Evolutionary conservation across 2,113 vertebrate genomes (phyloP).

Genomic region (Bubalus kerabau): DNA sequence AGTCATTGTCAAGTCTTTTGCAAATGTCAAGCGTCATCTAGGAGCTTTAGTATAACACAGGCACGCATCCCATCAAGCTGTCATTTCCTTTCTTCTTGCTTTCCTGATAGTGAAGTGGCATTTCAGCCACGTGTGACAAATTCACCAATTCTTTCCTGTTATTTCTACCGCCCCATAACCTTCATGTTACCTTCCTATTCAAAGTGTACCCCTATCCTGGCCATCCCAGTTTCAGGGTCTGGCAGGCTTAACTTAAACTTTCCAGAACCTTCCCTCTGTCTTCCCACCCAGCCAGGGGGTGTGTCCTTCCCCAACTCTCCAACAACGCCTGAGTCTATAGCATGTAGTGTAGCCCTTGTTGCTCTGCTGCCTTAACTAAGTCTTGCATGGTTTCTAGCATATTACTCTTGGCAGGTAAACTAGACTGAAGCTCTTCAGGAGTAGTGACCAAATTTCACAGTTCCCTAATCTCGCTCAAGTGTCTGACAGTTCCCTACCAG

Average conservation of each 20-base stretch:
- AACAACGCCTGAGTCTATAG: background rate
- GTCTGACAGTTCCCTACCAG: background rate
- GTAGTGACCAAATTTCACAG: background rate
- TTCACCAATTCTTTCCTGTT: background rate
- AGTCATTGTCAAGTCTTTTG: constrained; percentile 27
- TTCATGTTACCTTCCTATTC: constrained; percentile 39
- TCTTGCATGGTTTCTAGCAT: background rate
- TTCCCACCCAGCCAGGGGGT: background rate
- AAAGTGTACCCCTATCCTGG: background rate
- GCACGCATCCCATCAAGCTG: constrained; percentile 34
- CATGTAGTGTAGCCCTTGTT: background rate
- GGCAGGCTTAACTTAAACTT: background rate
- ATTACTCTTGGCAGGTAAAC: background rate
- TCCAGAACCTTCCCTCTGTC: background rate
- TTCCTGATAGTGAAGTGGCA: constrained; percentile 5
- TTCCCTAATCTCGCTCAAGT: background rate
- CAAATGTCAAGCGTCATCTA: constrained; percentile 16
- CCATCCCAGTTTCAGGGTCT: background rate
- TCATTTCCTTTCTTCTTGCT: constrained; percentile 11
- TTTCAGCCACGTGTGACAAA: constrained; percentile 22
- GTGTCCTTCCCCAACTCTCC: background rate
- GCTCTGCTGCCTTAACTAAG: background rate
- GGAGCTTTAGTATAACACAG: constrained; percentile 11
- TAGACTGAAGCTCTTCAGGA: background rate
- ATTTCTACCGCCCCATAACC: constrained; percentile 12